Evolutionary conservation across 2,888 invertebrate genomes (phyloP).

Genomic region (Euplagia quadripunctaria): DNA sequence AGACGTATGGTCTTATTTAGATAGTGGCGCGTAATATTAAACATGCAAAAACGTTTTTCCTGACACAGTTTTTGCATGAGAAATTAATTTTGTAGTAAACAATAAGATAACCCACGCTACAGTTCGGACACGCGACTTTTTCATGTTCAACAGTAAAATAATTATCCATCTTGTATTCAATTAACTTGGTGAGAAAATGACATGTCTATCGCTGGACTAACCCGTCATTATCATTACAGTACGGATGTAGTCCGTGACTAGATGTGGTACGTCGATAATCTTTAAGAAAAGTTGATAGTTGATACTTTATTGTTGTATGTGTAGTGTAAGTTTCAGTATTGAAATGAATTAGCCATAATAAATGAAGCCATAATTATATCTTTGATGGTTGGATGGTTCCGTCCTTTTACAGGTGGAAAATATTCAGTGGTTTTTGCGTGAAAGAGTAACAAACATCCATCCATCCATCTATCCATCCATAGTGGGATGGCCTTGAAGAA

Average conservation of each 20-base stretch:
- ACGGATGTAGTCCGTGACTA: conserved; percentile 60
- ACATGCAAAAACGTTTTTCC: background rate
- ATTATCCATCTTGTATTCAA: conserved; percentile 76
- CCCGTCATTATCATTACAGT: conserved; percentile 71
- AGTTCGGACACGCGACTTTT: conserved; percentile 60
- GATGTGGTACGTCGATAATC: conserved; percentile 57
- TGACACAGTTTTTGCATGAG: background rate
- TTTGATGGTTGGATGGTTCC: background rate
- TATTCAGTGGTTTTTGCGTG: too few relatives aligned
- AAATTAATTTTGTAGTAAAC: conserved; percentile 17
- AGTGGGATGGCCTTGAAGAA: too few relatives aligned
- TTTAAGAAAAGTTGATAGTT: background rate
- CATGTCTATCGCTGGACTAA: conserved; percentile 73
- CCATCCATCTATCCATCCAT: too few relatives aligned
- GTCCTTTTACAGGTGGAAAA: background rate
- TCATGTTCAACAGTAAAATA: conserved; percentile 64
- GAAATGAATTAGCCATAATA: background rate
- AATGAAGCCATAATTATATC: background rate
- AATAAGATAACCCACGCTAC: conserved; percentile 45
- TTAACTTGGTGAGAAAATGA: conserved; percentile 82
- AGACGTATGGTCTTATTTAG: background rate
- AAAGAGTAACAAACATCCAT: too few relatives aligned
- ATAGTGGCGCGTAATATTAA: background rate
- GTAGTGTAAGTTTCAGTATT: background rate
- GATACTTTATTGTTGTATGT: background rate